Percentiles rank a stretch among this genome's conserved stretches.
These are phyloP conservation scores for Agriopis leucophaearia DNA, from an alignment of 2,888 invertebrate species.

Conservation along the genomic window DNA sequence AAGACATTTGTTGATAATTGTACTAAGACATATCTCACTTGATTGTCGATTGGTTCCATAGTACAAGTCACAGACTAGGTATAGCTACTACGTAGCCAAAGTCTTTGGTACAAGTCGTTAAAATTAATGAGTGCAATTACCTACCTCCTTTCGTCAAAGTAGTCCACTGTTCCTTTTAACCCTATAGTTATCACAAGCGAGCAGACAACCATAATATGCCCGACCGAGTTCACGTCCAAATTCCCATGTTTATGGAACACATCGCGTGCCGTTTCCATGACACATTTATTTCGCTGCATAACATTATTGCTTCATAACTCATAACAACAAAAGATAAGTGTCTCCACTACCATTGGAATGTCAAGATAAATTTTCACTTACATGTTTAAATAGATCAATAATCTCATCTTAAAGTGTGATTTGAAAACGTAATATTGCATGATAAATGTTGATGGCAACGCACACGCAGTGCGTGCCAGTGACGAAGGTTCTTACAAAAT, in stretches of 20 bases:
- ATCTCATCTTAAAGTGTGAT: conserved; percentile 20
- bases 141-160: too few relatives aligned
- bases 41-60: too few relatives aligned
- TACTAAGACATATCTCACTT: too few relatives aligned
- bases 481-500: conserved; percentile 10
- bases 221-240: not conserved
- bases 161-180: too few relatives aligned
- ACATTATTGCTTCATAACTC: conserved; percentile 18
- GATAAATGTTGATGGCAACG: conserved; percentile 11
- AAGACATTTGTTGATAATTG: too few relatives aligned
- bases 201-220: not conserved
- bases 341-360: conserved; percentile 1
- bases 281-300: conserved; percentile 18
- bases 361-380: conserved; percentile 29
- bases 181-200: too few relatives aligned
- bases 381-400: conserved; percentile 25
- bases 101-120: too few relatives aligned
- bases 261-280: conserved; percentile 19
- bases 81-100: too few relatives aligned
- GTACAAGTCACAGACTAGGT: too few relatives aligned
- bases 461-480: conserved; percentile 5
- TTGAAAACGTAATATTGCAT: conserved; percentile 27
- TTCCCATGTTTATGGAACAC: conserved; percentile 1
- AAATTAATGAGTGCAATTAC: too few relatives aligned
- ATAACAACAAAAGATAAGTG: conserved; percentile 21